Evolutionary conservation across 2,113 vertebrate genomes (phyloP), one percentile per base, ranked within the genome.

Genomic region (Plectropomus leopardus): DNA sequence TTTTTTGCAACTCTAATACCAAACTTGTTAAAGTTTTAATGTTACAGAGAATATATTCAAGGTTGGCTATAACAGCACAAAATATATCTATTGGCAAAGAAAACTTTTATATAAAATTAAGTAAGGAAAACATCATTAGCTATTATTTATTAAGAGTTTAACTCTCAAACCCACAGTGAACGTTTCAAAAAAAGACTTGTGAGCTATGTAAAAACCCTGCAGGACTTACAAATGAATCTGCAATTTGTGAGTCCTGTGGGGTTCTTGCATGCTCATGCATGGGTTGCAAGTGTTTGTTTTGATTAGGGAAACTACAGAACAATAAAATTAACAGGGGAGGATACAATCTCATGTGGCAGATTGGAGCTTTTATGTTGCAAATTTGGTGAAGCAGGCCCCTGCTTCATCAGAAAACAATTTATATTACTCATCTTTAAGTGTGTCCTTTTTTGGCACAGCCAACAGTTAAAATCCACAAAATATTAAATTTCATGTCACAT

Each of bases 271-370:
- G 5, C 7, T 48, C 28, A 24, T 61, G 9, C n/a, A 7, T 50
- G 1, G 4, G 24, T 16, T 34, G 8, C 11, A 64, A 8, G 30
- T 15, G 23, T 30, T 74, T 28, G 50, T 59, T 64, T 47, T 17
- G 23, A 55, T 78, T 13, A 26, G n/a, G 44, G 6, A 42, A 67
- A 76, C 21, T 15, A n/a, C 14, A 36, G 34, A 60, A 60, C 30
- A 36, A 19, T 14, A 7, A 55, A n/a, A 61, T 50, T 5, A 21
- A 28, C 14, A 45, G 50, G 6, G 67, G 21, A 65, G 24, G 15
- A 65, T 30, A 36, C 58, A 0, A 45, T 42, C 23, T 79, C 30
- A 30, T 45, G n/a, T n/a, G 19, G 21, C 40, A 68, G 47, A 4
- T 15, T 1, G 64, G 30, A 51, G n/a, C 7, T 51, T 50, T 34